Evolutionary conservation across 1,140 invertebrate genomes (phyloP).

Genomic region (Formica exsecta): DNA sequence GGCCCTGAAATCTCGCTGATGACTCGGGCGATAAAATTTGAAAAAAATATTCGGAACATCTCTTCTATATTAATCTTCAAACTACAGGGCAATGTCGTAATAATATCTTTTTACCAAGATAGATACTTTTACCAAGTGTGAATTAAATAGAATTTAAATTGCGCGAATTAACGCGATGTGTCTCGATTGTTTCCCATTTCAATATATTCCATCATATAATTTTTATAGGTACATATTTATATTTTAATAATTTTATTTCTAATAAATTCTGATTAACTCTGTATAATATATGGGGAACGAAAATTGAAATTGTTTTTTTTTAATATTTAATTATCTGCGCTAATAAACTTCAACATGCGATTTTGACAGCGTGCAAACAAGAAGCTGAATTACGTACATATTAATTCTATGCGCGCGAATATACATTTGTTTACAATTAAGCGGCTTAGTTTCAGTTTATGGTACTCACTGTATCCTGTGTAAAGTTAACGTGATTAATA

Average conservation of each 20-base stretch:
- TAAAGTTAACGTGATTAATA: constrained; percentile 54
- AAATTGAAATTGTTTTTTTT: not conserved
- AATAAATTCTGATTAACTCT: not conserved
- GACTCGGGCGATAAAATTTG: constrained; percentile 5
- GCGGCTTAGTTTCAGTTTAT: constrained; percentile 15
- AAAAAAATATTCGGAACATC: constrained; percentile 1
- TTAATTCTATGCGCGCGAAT: not conserved
- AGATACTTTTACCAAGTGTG: not conserved
- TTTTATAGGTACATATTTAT: not conserved
- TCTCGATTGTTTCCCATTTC: not conserved
- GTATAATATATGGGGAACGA: not conserved
- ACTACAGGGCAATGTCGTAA: not conserved
- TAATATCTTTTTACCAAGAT: not conserved
- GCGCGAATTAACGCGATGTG: not conserved
- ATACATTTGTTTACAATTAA: constrained; percentile 38
- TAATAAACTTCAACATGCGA: not conserved
- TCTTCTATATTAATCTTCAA: constrained; percentile 36
- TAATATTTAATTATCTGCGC: not conserved
- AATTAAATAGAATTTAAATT: not conserved
- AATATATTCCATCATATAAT: not conserved
- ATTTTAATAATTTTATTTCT: not conserved
- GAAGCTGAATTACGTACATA: not conserved
- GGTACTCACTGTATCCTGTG: not conserved
- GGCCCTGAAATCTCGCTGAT: not conserved
- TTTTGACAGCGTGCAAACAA: constrained; percentile 4